Evolutionary conservation across 2,113 vertebrate species (phyloP).

Genomic region (Cololabis saira): DNA sequence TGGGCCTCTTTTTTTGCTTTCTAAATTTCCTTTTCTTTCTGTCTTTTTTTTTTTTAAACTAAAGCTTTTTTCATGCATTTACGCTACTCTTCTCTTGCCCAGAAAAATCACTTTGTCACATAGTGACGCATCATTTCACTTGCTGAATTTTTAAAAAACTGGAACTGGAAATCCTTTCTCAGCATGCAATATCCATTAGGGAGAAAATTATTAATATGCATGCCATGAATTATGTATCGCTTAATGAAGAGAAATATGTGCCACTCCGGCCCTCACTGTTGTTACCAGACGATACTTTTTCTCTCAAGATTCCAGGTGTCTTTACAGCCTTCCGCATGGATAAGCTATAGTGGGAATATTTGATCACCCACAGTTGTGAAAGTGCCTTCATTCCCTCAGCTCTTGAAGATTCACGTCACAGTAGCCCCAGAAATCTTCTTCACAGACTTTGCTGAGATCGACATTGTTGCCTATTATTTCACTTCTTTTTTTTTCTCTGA

Average conservation of each 20-base stretch:
- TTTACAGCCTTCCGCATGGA: conserved; percentile 34
- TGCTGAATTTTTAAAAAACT: conserved; percentile 83
- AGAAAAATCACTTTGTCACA: conserved; percentile 85
- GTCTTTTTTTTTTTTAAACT: too few species aligned
- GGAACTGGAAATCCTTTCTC: conserved; percentile 82
- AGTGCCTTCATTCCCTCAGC: conserved; percentile 64
- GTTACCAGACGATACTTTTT: conserved; percentile 52
- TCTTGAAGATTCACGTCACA: conserved; percentile 50
- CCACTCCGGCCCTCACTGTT: conserved; percentile 64
- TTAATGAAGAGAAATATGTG: conserved; percentile 79
- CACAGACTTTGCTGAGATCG: conserved; percentile 29
- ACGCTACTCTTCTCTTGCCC: conserved; percentile 67
- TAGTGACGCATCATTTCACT: conserved; percentile 83
- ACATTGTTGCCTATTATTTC: conserved; percentile 32
- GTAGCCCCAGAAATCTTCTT: conserved; percentile 57
- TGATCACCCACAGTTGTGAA: conserved; percentile 70
- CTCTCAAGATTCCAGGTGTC: conserved; percentile 36
- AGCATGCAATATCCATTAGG: conserved; percentile 85
- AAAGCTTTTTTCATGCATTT: conserved; percentile 74
- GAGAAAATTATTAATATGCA: conserved; percentile 84
- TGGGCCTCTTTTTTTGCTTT: not conserved
- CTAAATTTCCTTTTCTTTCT: conserved; percentile 8
- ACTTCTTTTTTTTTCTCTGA: conserved; percentile 32
- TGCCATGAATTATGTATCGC: conserved; percentile 82
- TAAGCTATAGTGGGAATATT: conserved; percentile 53